Base-by-base conservation (phyloP, 2,797 vertebrate genomes). In the Myripristis murdjan region DNA sequence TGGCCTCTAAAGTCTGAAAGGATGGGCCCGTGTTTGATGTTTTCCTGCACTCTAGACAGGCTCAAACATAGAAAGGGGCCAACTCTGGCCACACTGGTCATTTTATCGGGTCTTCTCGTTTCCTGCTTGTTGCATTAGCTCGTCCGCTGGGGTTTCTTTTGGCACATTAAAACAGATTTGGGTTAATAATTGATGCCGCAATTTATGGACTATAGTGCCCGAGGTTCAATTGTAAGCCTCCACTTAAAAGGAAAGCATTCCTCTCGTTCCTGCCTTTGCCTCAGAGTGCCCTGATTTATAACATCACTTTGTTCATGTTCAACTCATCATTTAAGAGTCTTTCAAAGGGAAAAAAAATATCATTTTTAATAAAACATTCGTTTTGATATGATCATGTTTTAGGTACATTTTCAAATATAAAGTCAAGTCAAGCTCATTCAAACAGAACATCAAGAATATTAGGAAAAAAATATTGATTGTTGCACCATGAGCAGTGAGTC, bases 81-180 rank as follows among this genome's bases (percentile, higher is more conserved):
- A 1, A 71, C 73, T 70, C 81, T 60, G 74, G 80, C 77, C 86
- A 77, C 83, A 26, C 75, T 78, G 84, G 87, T 90, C 91, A 91
- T 89, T 90, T 88, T 85, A 87, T 87, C 89, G 77, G 62, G 79
- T 89, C 85, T 83, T 58, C 72, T 89, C 57, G 46, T 89, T 93
- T 94, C 92, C 92, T 91, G 92, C 82, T 85, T 70, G 85, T 91
- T 91, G 91, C 93, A 94, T 94, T 94, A 94, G 93, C 79, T 62
- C 18, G 26, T 60, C 89, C 87, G 14, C 69, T 64, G 89, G 91
- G 92, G 79, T 87, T 92, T 92, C 90, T 88, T 92, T 93, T 91
- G 82, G 90, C 93, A 92, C 91, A 92, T 94, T 93, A 92, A 92
- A 91, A 89, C 87, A 91, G 91, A 92, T 93, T 92, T 92, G 77